A percentile compares a stretch with the other conserved stretches of the same genome.
These are phyloP conservation scores for Thrips palmi DNA, from an alignment of 1,140 invertebrate species.

Conservation along the genomic window DNA sequence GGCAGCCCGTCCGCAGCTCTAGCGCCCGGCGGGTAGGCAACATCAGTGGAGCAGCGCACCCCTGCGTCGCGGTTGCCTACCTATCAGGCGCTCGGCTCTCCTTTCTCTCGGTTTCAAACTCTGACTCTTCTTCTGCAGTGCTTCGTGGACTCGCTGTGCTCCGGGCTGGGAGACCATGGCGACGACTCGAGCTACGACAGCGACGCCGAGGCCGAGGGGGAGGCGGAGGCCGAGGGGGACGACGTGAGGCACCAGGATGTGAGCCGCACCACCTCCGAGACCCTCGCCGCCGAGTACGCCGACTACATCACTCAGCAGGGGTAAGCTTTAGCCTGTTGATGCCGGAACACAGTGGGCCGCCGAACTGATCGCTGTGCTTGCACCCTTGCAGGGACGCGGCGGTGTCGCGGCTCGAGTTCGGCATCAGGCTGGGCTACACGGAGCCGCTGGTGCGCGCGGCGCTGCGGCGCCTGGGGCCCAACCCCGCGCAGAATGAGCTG, in stretches of 20 bases:
- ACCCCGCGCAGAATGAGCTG: conserved; percentile 71
- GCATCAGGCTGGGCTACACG: conserved; percentile 77
- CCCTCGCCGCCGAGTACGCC: conserved; percentile 62
- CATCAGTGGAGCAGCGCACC: no score
- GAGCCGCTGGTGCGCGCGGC: conserved; percentile 69
- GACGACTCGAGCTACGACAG: conserved; percentile 71
- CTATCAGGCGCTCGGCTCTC: background rate
- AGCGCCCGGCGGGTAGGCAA: no score
- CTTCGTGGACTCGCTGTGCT: conserved; percentile 14
- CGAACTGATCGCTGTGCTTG: no score
- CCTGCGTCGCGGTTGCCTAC: background rate
- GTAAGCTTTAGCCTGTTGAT: conserved; percentile 12
- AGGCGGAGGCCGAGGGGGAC: no score
- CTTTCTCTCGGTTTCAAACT: no score
- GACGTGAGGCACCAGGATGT: conserved; percentile 43
- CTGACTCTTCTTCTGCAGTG: conserved; percentile 11
- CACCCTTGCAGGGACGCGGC: conserved; percentile 20
- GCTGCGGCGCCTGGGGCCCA: conserved; percentile 59
- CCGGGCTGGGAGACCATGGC: conserved; percentile 40
- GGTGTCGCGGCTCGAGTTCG: conserved; percentile 51
- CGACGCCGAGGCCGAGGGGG: conserved; percentile 30
- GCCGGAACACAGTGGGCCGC: background rate
- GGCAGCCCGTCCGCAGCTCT: no score
- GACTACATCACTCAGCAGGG: conserved; percentile 40
- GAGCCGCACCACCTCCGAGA: conserved; percentile 61